Evolutionary conservation across 2,888 invertebrate genomes (phyloP), one percentile per base, ranked within the genome.

Genomic region (Spodoptera picta): DNA sequence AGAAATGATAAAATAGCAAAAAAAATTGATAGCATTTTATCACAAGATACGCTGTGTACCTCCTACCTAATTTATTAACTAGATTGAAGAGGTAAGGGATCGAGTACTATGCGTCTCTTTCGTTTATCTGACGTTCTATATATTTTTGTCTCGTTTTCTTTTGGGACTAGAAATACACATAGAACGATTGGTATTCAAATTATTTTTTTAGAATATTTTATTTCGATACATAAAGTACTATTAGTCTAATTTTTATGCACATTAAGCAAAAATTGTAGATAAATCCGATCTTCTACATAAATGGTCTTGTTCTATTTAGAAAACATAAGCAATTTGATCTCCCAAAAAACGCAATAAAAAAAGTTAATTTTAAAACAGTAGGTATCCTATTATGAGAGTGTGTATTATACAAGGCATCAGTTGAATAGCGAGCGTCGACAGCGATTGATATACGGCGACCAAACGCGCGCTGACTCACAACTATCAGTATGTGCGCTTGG

Each of bases 401-500:
- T 71, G 73, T 76, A 73, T 78, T 58, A 76, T 75, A 80, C 74
- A 80, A 77, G 74, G 83, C 82, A 85, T 83, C 84, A 85, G 84
- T 84, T 83, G 84, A 77, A 87, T 87, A 87, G 86, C 83, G 85
- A 84, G 87, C 90, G 92, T 88, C 91, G 92, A 93, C 92, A 92
- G 90, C 87, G 87, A 88, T 89, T 93, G 93, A 93, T 92, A 92
- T 92, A 93, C 91, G 88, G 88, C 85, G 91, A 85, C 92, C 92
- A 89, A 88, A 92, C 93, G 92, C 90, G 89, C 68, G 81, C 87
- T 83, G 93, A 93, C 92, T 94, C 85, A 89, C 90, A 92, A 93
- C 87, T 90, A 91, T 89, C 80, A 88, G 83, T 84, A 87, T 82
- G 85, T 82, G 69, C 52, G 69, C 67, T 82, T 77, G 69, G 64